These are phyloP conservation scores for Ataeniobius toweri DNA, from an alignment of 2,797 vertebrate genomes.

Conservation along the genomic window DNA sequence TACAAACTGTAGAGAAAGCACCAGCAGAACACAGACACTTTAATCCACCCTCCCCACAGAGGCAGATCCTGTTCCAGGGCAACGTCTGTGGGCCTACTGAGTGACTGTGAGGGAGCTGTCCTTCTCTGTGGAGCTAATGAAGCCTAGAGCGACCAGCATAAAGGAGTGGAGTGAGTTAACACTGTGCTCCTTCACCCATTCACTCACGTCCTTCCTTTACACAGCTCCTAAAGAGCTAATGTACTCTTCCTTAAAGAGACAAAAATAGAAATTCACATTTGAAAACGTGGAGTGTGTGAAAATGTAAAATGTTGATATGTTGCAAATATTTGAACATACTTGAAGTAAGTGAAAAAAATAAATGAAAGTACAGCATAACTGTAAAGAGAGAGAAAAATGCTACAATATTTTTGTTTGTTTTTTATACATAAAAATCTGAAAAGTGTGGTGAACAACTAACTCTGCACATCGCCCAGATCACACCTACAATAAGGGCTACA, in stretches of 20 bases:
- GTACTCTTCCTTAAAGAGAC: constrained; percentile 71
- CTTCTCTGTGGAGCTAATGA: constrained; percentile 82
- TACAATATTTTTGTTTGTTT: too few relatives aligned
- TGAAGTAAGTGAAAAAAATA: too few relatives aligned
- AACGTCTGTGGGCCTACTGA: constrained; percentile 79
- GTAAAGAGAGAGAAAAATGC: too few relatives aligned
- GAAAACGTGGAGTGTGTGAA: constrained; percentile 14
- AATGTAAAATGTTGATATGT: neutral
- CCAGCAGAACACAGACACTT: constrained; percentile 31
- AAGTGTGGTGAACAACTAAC: too few relatives aligned
- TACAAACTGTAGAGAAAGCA: constrained; percentile 21
- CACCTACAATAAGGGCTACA: too few relatives aligned
- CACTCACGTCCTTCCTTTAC: constrained; percentile 74
- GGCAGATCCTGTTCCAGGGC: constrained; percentile 62
- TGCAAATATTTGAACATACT: too few relatives aligned
- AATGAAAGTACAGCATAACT: too few relatives aligned
- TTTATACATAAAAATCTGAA: too few relatives aligned
- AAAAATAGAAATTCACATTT: constrained; percentile 51
- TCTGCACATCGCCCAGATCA: too few relatives aligned
- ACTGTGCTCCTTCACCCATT: constrained; percentile 70
- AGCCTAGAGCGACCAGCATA: constrained; percentile 76
- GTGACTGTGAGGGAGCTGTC: constrained; percentile 62
- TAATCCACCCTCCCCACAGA: constrained; percentile 44
- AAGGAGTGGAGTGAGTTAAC: constrained; percentile 73
- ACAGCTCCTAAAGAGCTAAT: constrained; percentile 72